A percentile compares a stretch with the other conserved stretches of the same genome.
These are phyloP conservation scores for Loriculus beryllinus DNA, from an alignment of 2,797 vertebrate species.

Conservation along the genomic window DNA sequence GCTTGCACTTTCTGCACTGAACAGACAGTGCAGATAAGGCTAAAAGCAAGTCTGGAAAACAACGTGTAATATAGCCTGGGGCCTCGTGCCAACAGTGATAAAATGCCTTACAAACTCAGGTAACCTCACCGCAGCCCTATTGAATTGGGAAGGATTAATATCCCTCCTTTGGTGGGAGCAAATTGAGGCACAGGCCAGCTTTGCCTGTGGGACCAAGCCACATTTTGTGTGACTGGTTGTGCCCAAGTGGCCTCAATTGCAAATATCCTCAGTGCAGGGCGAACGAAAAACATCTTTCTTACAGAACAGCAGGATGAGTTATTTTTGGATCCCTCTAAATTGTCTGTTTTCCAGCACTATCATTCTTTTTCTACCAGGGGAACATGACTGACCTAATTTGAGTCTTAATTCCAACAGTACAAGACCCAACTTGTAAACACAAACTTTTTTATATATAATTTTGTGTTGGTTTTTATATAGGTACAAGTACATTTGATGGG, in stretches of 20 bases:
- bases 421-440: background rate
- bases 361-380: slow-evolving; percentile 44
- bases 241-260: background rate
- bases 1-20: background rate
- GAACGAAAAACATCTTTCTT: background rate
- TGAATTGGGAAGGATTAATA: background rate
- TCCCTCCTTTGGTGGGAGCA: background rate
- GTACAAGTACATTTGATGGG: background rate
- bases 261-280: background rate
- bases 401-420: slow-evolving; percentile 3
- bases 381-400: slow-evolving; percentile 57
- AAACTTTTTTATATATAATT: background rate
- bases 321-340: slow-evolving; percentile 41
- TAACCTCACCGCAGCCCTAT: background rate
- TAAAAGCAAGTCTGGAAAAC: background rate
- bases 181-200: background rate
- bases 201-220: background rate
- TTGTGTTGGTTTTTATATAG: background rate
- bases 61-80: background rate
- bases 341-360: slow-evolving; percentile 38
- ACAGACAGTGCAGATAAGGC: background rate
- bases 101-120: background rate
- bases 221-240: background rate
- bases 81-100: background rate
- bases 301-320: slow-evolving; percentile 27